A percentile compares a stretch with the other conserved stretches of the same genome.
phyloP scores from a whole-genome alignment of 2,888 invertebrate genomes.

The Drosophila rubida region DNA sequence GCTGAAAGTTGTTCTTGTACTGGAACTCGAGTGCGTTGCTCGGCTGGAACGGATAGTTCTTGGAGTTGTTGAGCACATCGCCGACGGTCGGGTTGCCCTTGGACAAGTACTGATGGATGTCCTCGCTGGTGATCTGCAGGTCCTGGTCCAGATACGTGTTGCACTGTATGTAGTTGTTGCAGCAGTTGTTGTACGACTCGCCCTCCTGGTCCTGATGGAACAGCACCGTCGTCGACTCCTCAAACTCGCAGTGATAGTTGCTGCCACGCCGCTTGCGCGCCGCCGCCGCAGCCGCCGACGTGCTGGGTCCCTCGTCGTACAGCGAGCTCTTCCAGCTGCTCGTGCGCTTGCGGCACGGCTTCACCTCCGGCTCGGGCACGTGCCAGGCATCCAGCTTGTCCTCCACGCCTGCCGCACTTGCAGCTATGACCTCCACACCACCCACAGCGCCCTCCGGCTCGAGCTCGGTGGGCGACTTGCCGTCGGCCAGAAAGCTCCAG shows the following conservation, averaged over 20 bases:
- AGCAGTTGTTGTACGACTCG: conserved; percentile 84
- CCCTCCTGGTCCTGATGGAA: conserved; percentile 84
- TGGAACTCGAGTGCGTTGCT: conserved; percentile 84
- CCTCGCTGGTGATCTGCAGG: conserved; percentile 85
- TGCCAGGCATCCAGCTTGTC: conserved; percentile 75
- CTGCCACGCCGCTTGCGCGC: conserved; percentile 81
- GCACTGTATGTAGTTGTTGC: conserved; percentile 84
- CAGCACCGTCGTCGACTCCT: conserved; percentile 84
- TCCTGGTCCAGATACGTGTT: conserved; percentile 84
- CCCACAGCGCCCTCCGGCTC: conserved; percentile 73
- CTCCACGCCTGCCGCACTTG: background rate
- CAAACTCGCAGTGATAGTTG: conserved; percentile 80
- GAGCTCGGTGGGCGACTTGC: conserved; percentile 79
- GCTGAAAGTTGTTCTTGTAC: conserved; percentile 84
- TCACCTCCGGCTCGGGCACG: conserved; percentile 59
- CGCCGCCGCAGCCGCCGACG: conserved; percentile 57
- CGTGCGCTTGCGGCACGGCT: conserved; percentile 67
- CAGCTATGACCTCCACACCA: conserved; percentile 18
- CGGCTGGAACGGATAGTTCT: conserved; percentile 84
- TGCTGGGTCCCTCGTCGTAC: conserved; percentile 74
- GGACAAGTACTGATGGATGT: conserved; percentile 84
- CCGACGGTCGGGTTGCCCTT: conserved; percentile 81
- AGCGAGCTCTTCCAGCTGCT: conserved; percentile 58
- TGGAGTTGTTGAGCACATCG: conserved; percentile 83
- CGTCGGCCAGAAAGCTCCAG: conserved; percentile 85